These are phyloP conservation scores for Pteromalus puparum DNA, from an alignment of 1,140 invertebrate species.

Conservation along the genomic window DNA sequence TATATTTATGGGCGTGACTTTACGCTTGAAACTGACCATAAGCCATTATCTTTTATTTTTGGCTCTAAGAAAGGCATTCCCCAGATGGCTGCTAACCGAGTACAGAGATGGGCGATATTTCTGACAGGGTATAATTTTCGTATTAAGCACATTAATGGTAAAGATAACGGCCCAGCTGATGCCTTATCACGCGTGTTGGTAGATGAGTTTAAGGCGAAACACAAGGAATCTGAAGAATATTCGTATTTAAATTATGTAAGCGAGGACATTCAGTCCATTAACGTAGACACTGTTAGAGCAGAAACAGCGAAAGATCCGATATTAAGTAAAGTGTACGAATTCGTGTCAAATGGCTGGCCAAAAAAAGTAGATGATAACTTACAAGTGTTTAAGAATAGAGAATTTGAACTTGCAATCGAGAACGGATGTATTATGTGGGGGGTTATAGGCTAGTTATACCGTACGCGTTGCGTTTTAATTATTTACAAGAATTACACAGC, in stretches of 20 bases:
- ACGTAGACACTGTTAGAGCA: slow-evolving; percentile 4
- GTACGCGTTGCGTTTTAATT: slow-evolving; percentile 13
- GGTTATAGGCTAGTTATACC: slow-evolving; percentile 61
- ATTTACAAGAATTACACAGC: slow-evolving; percentile 61
- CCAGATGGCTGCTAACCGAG: slow-evolving; percentile 52
- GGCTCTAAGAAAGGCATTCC: slow-evolving; percentile 59
- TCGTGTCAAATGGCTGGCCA: background rate
- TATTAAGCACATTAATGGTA: too few relatives aligned
- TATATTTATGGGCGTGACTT: too few relatives aligned
- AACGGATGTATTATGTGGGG: slow-evolving; percentile 55
- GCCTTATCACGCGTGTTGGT: slow-evolving; percentile 53
- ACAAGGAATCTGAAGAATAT: slow-evolving; percentile 28
- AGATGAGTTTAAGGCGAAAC: slow-evolving; percentile 14
- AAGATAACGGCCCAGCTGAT: background rate
- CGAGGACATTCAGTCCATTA: slow-evolving; percentile 39
- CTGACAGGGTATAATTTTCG: slow-evolving; percentile 58
- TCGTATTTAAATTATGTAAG: slow-evolving; percentile 39
- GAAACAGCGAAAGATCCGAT: slow-evolving; percentile 48
- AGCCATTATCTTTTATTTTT: slow-evolving; percentile 63
- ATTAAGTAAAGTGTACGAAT: slow-evolving; percentile 49
- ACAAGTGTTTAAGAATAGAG: background rate
- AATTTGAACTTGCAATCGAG: slow-evolving; percentile 1
- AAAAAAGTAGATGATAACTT: slow-evolving; percentile 31
- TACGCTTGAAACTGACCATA: slow-evolving; percentile 63
- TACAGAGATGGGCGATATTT: slow-evolving; percentile 60